phyloP scores from a whole-genome alignment of 2,888 invertebrate genomes.

The Sarcophaga carnaria region DNA sequence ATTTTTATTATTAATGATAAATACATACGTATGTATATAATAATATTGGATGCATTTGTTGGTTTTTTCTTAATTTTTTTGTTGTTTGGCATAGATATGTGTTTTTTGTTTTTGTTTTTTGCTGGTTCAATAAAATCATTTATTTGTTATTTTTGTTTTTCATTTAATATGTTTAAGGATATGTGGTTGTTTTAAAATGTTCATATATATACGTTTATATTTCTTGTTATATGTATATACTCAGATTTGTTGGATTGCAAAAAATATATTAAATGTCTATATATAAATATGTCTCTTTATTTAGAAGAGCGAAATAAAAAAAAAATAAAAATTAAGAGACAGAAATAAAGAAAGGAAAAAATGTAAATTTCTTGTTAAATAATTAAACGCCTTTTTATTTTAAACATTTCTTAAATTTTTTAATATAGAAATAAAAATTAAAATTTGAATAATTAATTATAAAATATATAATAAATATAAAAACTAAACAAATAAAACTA shows the following conservation, averaged over 20 bases:
- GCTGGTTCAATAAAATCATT: conserved; percentile 52
- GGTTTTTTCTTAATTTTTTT: background rate
- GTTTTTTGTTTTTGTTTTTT: conserved; percentile 37
- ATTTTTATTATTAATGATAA: conserved; percentile 31
- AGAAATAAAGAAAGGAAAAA: conserved; percentile 28
- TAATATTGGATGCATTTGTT: background rate
- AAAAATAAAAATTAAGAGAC: conserved; percentile 15
- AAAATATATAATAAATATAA: conserved; percentile 66
- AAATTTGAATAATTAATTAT: conserved; percentile 63
- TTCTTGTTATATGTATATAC: conserved; percentile 24
- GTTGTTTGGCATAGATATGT: conserved; percentile 65
- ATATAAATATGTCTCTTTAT: background rate
- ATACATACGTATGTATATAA: conserved; percentile 3
- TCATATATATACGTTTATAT: conserved; percentile 22
- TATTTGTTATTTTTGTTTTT: conserved; percentile 57
- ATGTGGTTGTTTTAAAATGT: conserved; percentile 61
- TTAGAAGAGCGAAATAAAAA: background rate
- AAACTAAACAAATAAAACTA: conserved; percentile 67
- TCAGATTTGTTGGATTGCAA: conserved; percentile 65
- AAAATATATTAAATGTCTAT: conserved; percentile 39
- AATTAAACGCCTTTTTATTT: conserved; percentile 69
- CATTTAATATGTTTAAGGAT: conserved; percentile 61
- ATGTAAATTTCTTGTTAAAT: conserved; percentile 48
- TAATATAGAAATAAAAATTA: conserved; percentile 65
- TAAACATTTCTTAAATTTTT: conserved; percentile 61